Evolutionary conservation across 1,140 invertebrate genomes (phyloP), one percentile per base, ranked within the genome.

Genomic region (Cecropterus lyciades): DNA sequence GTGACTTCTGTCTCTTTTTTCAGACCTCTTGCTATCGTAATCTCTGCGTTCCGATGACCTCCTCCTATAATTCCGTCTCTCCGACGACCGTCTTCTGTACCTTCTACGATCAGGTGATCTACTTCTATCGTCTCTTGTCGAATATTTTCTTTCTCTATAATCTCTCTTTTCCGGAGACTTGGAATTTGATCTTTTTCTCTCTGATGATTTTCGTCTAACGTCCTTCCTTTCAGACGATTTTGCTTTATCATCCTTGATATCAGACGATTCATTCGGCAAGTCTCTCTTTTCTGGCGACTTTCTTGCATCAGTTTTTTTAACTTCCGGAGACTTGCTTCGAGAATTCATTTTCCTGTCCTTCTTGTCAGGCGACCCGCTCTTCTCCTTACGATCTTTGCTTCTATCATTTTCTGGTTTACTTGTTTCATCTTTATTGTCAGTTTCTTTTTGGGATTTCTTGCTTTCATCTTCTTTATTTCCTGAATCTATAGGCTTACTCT

Each of bases 51-150:
- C 46, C 3, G 46, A 27, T 0, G 46, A 49, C 11, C 11, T 24
- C 15, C 9, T 49, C 6, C 17, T 49, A 6, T 49, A 49, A 49
- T 49, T 1, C 0, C 33, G 9, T 49, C 46, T 48, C 2, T 49
- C 46, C 2, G 46, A 49, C n/a, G 46, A 49, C 4, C 46, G 5
- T 13, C 46, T 10, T 11, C 46, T 49, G n/a, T 49, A 49, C 24
- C 15, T 66, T 11, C 56, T 43, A 37, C 45, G 70, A 10, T 66
- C 59, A 8, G 16, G 27, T 0, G 62, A 62, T 64, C 46, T 45
- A 13, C 33, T 64, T 15, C 51, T 66, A 52, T 45, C 43, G 49
- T 55, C 49, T 13, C 16, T 69, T 8, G 42, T 59, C 27, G 49
- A 59, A 56, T 67, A 40, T 40, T 64, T 65, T 27, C 33, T 49